phyloP scores from a whole-genome alignment of 2,797 vertebrate species.

The Passerculus sandwichensis region DNA sequence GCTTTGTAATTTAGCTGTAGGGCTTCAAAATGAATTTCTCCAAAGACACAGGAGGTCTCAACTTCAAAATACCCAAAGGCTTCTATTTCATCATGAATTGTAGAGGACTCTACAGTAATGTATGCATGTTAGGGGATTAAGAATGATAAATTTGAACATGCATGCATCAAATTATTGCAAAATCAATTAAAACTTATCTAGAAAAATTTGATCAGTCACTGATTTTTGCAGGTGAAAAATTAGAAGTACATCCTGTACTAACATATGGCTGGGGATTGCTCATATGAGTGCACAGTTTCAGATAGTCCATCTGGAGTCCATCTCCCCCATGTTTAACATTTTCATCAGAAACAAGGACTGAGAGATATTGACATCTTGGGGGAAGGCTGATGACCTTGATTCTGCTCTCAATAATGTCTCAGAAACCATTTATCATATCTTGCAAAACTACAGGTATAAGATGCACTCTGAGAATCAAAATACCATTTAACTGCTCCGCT shows the following conservation, averaged over 20 bases:
- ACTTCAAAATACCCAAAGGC: slow-evolving; percentile 1
- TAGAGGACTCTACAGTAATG: slow-evolving; percentile 15
- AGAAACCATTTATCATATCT: slow-evolving; percentile 6
- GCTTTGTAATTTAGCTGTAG: slow-evolving; percentile 24
- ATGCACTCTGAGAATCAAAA: slow-evolving; percentile 38
- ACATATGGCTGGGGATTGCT: background rate
- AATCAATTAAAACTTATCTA: slow-evolving; percentile 34
- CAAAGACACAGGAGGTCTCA: slow-evolving; percentile 5
- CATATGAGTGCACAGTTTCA: background rate
- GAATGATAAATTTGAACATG: background rate
- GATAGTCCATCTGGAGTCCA: background rate
- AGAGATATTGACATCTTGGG: slow-evolving; percentile 5
- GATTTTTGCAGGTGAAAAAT: slow-evolving; percentile 14
- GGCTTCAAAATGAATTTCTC: slow-evolving; percentile 34
- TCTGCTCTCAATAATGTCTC: slow-evolving; percentile 19
- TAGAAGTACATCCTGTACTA: background rate
- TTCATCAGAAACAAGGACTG: slow-evolving; percentile 20
- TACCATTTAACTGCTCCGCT: slow-evolving; percentile 11
- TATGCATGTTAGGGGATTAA: slow-evolving; percentile 5
- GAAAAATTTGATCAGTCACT: background rate
- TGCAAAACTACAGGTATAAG: slow-evolving; percentile 6
- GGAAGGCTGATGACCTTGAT: slow-evolving; percentile 23
- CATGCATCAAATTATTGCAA: slow-evolving; percentile 1
- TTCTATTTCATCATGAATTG: background rate
- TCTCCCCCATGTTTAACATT: background rate